Evolutionary conservation across 2,113 vertebrate genomes (phyloP).

Genomic region (Thalassoma bifasciatum): DNA sequence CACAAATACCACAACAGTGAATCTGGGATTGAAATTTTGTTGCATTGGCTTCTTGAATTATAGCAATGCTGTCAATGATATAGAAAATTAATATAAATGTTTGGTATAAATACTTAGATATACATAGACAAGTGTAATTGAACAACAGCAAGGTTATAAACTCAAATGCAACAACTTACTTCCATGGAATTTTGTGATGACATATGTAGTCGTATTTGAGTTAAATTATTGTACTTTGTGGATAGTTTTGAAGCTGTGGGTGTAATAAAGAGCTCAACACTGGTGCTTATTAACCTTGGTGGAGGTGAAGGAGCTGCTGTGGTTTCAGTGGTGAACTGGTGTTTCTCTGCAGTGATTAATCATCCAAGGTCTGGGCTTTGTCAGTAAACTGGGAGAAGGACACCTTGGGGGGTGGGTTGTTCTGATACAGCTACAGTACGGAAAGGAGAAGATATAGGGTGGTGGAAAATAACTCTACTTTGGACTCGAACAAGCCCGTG

Average conservation of each 20-base stretch:
- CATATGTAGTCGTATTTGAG: no score
- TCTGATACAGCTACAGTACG: slow-evolving; percentile 36
- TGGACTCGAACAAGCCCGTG: slow-evolving; percentile 44
- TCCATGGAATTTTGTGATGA: no score
- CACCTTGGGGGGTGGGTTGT: slow-evolving; percentile 67
- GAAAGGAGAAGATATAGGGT: slow-evolving; percentile 35
- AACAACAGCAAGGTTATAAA: no score
- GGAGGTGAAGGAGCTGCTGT: slow-evolving; percentile 73
- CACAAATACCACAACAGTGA: no score
- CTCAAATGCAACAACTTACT: no score
- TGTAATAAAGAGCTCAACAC: slow-evolving; percentile 70
- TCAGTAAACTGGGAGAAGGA: slow-evolving; percentile 70
- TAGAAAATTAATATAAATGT: no score
- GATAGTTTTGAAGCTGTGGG: slow-evolving; percentile 61
- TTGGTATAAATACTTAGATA: no score
- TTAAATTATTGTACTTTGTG: no score
- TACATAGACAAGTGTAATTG: no score
- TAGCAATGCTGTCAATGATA: no score
- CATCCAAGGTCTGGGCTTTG: slow-evolving; percentile 47
- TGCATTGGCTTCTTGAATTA: no score
- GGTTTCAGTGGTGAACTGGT: slow-evolving; percentile 67
- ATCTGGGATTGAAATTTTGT: no score
- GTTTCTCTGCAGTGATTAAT: slow-evolving; percentile 76
- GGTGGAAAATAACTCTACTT: slow-evolving; percentile 31
- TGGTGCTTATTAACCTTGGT: slow-evolving; percentile 78